Percentiles rank a stretch among this genome's conserved stretches.
phyloP scores from a whole-genome alignment of 2,113 vertebrate species.

The Turdus rufiventris region DNA sequence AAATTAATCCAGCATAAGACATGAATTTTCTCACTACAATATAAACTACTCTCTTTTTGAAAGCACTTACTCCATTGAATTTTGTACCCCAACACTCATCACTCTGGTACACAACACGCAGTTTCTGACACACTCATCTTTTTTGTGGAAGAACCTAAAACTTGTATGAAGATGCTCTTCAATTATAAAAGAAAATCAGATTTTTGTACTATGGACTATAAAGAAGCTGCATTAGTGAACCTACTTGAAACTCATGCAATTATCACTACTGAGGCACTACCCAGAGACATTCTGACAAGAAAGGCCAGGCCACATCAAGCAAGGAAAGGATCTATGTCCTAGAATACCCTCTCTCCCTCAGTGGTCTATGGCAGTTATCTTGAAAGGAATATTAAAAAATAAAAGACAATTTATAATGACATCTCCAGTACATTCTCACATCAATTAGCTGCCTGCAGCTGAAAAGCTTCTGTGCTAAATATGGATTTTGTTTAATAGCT shows the following conservation, averaged over 20 bases:
- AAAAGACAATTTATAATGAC: not conserved
- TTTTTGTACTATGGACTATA: not conserved
- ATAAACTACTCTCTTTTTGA: not conserved
- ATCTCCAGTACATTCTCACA: not conserved
- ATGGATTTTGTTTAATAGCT: not conserved
- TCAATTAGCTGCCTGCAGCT: not conserved
- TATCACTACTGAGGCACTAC: not conserved
- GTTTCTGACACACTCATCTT: not conserved
- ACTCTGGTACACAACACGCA: not conserved
- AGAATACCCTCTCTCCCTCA: not conserved
- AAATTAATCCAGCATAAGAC: not conserved
- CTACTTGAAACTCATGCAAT: not conserved
- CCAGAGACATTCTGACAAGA: accelerated
- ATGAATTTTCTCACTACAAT: not conserved
- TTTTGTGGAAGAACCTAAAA: not conserved
- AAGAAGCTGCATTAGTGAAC: not conserved
- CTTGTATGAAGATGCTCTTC: not conserved
- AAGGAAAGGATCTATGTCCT: not conserved
- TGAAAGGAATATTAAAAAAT: not conserved
- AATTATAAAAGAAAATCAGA: not conserved
- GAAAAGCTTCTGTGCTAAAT: not conserved
- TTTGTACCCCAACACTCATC: not conserved
- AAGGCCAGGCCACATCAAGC: not conserved
- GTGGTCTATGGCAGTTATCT: not conserved
- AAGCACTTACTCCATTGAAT: not conserved